Conservation (phyloP, 2,888 invertebrate genomes). For the Apomyelois bistriatella region DNA sequence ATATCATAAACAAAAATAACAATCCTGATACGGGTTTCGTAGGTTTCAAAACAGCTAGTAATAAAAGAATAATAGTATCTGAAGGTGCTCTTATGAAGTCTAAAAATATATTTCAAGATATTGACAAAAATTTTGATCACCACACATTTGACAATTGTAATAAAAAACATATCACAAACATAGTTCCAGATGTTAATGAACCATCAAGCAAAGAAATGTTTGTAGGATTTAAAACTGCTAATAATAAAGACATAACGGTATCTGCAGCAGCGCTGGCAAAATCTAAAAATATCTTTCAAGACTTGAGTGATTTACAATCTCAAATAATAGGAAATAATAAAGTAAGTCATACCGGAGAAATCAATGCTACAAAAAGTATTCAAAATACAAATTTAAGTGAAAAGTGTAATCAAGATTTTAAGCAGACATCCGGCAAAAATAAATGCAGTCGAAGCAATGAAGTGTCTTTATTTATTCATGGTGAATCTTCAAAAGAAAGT, state of each 20-base stretch:
- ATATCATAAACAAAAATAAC: neutral
- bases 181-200: neutral
- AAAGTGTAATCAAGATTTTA: conserved; percentile 9
- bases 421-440: neutral
- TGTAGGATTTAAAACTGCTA: conserved; percentile 54
- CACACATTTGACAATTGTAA: neutral
- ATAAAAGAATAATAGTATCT: conserved; percentile 37
- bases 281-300: conserved; percentile 41
- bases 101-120: conserved; percentile 33
- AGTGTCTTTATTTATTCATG: too few species aligned
- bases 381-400: neutral
- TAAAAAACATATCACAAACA: neutral
- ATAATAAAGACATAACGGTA: conserved; percentile 49
- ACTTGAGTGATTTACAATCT: conserved; percentile 27
- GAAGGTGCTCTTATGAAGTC: conserved; percentile 39
- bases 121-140: neutral
- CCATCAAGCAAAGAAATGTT: conserved; percentile 15
- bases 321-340: neutral
- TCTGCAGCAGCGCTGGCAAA: conserved; percentile 40
- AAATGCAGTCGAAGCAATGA: too few species aligned
- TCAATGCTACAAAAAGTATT: neutral
- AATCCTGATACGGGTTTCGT: neutral
- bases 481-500: too few species aligned
- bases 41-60: conserved; percentile 49
- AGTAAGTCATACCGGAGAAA: neutral